A percentile compares a stretch with the other conserved stretches of the same genome.
Evolutionary conservation across 35 echinoderm and acorn worm genomes (phyloP).

Genomic region (Patiria miniata): DNA sequence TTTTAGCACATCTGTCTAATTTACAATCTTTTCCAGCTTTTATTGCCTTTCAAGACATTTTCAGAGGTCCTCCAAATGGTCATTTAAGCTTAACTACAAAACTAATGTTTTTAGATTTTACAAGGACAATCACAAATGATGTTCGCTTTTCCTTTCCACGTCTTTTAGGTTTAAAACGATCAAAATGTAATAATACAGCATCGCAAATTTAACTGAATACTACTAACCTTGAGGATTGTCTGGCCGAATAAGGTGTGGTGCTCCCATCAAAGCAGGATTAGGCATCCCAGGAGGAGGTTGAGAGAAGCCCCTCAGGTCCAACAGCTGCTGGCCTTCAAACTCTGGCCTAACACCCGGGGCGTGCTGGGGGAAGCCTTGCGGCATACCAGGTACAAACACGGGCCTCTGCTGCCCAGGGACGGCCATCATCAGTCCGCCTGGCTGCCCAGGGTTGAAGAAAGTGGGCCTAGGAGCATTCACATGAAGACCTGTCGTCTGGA

Average conservation of each 20-base stretch:
- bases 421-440: neutral
- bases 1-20: too few relatives aligned
- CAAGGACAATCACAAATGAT: too few relatives aligned
- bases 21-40: too few relatives aligned
- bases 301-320: neutral
- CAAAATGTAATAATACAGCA: too few relatives aligned
- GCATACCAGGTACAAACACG: neutral
- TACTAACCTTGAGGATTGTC: neutral
- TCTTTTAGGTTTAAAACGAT: too few relatives aligned
- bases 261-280: neutral
- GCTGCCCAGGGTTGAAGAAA: neutral
- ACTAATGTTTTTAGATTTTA: too few relatives aligned
- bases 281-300: neutral
- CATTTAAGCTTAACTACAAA: too few relatives aligned
- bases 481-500: neutral
- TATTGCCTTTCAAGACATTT: too few relatives aligned
- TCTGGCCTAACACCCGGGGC: neutral
- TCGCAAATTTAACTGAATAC: neutral
- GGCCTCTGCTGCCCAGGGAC: neutral
- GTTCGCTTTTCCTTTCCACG: too few relatives aligned
- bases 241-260: neutral
- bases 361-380: slow-evolving; percentile 16
- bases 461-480: neutral
- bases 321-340: neutral
- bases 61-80: too few relatives aligned